Conservation (phyloP, 2,888 invertebrate genomes). For the Synanthedon formicaeformis region DNA sequence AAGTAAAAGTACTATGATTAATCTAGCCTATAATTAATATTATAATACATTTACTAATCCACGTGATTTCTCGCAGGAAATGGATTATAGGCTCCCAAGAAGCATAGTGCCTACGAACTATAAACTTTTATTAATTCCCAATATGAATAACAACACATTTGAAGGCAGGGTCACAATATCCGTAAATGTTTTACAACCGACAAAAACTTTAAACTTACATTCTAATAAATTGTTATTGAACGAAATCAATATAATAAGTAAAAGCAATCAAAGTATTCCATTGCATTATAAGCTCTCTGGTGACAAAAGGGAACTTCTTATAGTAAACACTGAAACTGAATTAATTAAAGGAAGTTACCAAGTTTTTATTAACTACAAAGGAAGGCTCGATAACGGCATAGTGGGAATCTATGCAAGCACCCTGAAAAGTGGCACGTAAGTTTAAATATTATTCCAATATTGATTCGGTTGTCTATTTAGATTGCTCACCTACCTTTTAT, state of each 20-base stretch:
- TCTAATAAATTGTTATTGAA: conserved; percentile 69
- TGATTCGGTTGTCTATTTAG: no score
- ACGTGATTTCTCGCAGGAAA: conserved; percentile 21
- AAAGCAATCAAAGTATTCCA: conserved; percentile 10
- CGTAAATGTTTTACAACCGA: conserved; percentile 45
- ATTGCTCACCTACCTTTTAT: no score
- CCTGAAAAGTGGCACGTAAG: conserved; percentile 56
- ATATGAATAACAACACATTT: conserved; percentile 67
- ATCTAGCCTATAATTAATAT: no score
- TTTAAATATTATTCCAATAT: conserved; percentile 2
- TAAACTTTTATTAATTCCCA: conserved; percentile 75
- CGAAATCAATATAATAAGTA: conserved; percentile 17
- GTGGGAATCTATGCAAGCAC: conserved; percentile 72
- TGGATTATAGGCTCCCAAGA: conserved; percentile 60
- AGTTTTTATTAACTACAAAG: conserved; percentile 59
- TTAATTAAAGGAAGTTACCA: conserved; percentile 32
- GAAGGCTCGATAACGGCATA: conserved; percentile 57
- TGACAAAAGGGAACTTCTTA: conserved; percentile 44
- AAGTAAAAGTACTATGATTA: no score
- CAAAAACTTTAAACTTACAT: conserved; percentile 70
- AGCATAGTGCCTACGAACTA: conserved; percentile 74
- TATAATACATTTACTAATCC: no score
- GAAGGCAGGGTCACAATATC: conserved; percentile 68
- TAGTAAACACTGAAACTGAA: conserved; percentile 34
- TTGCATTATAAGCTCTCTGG: conserved; percentile 14